A percentile compares a stretch with the other conserved stretches of the same genome.
Conservation (phyloP, 2,888 invertebrate genomes). For the Pyrrhia umbra region DNA sequence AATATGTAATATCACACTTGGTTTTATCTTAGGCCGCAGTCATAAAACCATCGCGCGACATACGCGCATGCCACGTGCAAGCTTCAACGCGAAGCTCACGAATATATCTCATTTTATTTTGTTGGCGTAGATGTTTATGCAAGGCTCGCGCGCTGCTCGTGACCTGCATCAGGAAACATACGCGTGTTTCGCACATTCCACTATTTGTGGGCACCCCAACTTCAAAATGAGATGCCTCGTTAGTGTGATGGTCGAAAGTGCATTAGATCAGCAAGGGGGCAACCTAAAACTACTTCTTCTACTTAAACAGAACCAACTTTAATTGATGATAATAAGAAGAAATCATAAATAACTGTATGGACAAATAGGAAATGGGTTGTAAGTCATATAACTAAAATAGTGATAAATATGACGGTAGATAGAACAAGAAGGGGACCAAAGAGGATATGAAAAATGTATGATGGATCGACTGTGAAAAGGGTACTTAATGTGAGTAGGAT, state of each 20-base stretch:
- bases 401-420: background rate
- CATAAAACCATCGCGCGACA: constrained; percentile 8
- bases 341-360: background rate
- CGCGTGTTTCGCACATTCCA: constrained; percentile 20
- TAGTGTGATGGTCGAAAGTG: background rate
- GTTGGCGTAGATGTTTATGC: constrained; percentile 46
- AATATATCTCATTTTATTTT: constrained; percentile 48
- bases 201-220: constrained; percentile 31
- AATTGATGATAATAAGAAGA: too few relatives aligned
- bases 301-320: too few relatives aligned
- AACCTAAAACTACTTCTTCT: too few relatives aligned
- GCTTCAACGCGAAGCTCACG: constrained; percentile 20
- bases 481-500: background rate
- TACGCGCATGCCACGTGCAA: constrained; percentile 9
- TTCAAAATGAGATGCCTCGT: background rate
- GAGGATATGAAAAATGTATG: background rate
- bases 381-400: background rate
- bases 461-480: background rate
- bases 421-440: background rate
- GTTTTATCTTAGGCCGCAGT: constrained; percentile 5
- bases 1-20: background rate
- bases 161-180: constrained; percentile 41
- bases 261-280: background rate
- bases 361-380: background rate
- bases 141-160: constrained; percentile 31